phyloP scores from a whole-genome alignment of 2,797 vertebrate species.

The Microctenopoma steveboyesi region DNA sequence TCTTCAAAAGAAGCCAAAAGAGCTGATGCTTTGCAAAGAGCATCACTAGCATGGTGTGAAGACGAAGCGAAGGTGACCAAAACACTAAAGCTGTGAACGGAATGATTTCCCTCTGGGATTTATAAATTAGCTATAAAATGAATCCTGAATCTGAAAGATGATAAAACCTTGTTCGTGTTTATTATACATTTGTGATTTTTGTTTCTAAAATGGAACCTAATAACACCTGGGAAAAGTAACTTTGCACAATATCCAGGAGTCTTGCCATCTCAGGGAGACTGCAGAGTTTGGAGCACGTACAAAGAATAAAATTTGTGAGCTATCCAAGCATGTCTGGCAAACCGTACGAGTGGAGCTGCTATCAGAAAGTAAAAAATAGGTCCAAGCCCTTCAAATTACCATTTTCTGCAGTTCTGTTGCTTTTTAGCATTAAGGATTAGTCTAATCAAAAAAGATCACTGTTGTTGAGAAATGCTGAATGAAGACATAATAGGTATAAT shows the following conservation, averaged over 20 bases:
- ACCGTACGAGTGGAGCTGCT: not conserved
- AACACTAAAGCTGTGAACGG: no score
- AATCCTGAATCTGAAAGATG: no score
- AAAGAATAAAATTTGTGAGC: not conserved
- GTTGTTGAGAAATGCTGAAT: conserved; percentile 10
- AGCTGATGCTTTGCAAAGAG: no score
- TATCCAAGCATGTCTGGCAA: not conserved
- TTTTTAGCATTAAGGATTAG: not conserved
- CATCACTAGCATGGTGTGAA: no score
- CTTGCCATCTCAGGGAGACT: not conserved
- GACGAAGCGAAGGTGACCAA: no score
- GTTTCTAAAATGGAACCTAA: no score
- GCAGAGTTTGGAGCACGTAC: not conserved
- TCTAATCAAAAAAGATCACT: not conserved
- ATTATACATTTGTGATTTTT: not conserved
- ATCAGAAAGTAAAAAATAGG: not conserved
- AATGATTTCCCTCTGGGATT: no score
- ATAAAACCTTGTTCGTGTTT: no score
- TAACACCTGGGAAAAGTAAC: not conserved
- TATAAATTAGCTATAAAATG: no score
- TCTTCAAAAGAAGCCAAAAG: no score
- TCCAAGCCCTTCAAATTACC: not conserved
- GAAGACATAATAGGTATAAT: conserved; percentile 19
- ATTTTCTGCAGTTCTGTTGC: not conserved
- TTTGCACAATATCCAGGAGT: not conserved